Evolutionary conservation across 2,113 vertebrate genomes (phyloP), one percentile per base, ranked within the genome.

Genomic region (Mustela lutreola): DNA sequence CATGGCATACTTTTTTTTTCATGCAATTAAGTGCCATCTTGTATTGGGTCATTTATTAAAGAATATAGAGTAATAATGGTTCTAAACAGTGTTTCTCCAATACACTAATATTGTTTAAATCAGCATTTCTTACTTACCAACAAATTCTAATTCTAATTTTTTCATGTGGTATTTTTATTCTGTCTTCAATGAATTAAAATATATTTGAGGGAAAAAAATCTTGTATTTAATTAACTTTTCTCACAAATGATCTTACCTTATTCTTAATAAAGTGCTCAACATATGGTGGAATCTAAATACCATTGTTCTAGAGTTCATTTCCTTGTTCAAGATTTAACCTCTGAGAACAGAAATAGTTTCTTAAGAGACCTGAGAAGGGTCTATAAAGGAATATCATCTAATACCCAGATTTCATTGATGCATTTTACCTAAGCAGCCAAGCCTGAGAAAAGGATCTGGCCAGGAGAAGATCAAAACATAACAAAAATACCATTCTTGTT

Each of bases 1-100:
- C 4, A 26, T 4, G 0, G 18, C 1, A 62, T 5, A n/a, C 0
- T 2, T 3, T 28, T 45, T 39, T 39, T 76, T 45, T 9, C 8
- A 7, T 33, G 28, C 58, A 83, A 93, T 63, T 33, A 56, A 8
- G 19, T 0, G 0, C 18, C 42, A 33, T 84, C 21, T 33, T 70
- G 53, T 14, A 2, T 76, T 71, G 28, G 7, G 21, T 24, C 7
- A 71, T 19, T 83, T 95, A 16, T 53, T 53, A 83, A 56, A 42
- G 18, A 62, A 94, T 84, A 89, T 26, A 12, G 16, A 78, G 33
- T 45, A 36, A 22, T 45, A 36, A 67, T 80, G 87, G 16, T 16
- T 16, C 11, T 62, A 50, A 85, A 78, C 16, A 19, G 11, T 71
- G 33, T 8, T 63, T 81, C 56, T 83, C 7, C 6, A 75, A 89